Percentiles rank a stretch among this genome's conserved stretches.
phyloP scores from a whole-genome alignment of 2,888 invertebrate species.

The Pardosa pseudoannulata region DNA sequence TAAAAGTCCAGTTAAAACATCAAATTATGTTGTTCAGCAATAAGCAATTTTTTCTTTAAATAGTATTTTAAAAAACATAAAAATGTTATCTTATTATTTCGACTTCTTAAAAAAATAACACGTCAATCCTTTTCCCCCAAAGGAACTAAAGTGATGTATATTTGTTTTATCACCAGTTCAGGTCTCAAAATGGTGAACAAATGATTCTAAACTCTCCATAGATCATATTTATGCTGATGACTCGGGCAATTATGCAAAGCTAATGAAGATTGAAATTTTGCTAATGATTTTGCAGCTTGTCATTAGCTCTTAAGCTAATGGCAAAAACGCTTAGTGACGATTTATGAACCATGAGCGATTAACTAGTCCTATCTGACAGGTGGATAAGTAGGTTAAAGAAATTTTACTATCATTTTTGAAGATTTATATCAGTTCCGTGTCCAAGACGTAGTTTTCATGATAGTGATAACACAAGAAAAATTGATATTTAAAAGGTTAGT shows the following conservation, averaged over 20 bases:
- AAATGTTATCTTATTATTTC: no score
- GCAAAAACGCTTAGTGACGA: conserved; percentile 62
- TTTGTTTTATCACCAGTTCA: conserved; percentile 37
- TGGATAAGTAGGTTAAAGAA: conserved; percentile 44
- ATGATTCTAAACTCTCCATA: conserved; percentile 53
- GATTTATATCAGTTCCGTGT: conserved; percentile 28
- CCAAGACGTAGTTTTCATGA: neutral
- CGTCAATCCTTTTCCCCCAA: conserved; percentile 4
- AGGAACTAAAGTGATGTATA: conserved; percentile 32
- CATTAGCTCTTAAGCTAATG: conserved; percentile 57
- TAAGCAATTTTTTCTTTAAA: no score
- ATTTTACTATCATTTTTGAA: conserved; percentile 37
- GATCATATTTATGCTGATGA: conserved; percentile 63
- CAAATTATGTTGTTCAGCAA: no score
- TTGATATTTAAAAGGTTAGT: neutral
- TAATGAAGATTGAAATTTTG: conserved; percentile 62
- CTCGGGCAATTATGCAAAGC: conserved; percentile 64
- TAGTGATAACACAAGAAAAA: neutral
- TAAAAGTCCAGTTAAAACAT: no score
- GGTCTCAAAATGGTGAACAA: conserved; percentile 47
- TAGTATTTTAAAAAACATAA: no score
- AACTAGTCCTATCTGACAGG: conserved; percentile 51
- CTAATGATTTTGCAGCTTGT: conserved; percentile 65
- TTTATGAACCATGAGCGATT: conserved; percentile 50
- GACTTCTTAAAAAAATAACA: no score